Conservation (phyloP, 2,888 invertebrate species). For the Muscina levida region DNA sequence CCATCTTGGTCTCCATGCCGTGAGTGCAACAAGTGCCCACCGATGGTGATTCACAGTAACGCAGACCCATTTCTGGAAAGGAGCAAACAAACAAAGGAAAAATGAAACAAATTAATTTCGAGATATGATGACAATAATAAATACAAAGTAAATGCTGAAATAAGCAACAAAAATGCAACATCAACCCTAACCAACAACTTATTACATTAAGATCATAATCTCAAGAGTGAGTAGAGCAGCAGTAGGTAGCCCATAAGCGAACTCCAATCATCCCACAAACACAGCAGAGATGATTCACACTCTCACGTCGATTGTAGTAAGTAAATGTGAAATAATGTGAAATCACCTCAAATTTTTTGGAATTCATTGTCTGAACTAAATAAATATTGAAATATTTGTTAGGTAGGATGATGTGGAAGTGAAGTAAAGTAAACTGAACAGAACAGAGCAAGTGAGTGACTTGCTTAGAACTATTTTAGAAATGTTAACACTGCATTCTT, state of each 20-base stretch:
- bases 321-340: slow-evolving; percentile 4
- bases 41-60: slow-evolving; percentile 80
- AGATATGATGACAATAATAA: slow-evolving; percentile 14
- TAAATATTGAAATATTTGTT: slow-evolving; percentile 37
- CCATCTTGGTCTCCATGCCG: slow-evolving; percentile 85
- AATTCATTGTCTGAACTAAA: slow-evolving; percentile 47
- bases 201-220: no score
- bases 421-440: not conserved
- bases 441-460: slow-evolving; percentile 22
- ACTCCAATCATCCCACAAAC: no score
- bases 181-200: no score
- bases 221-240: no score
- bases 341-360: slow-evolving; percentile 26
- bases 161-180: no score
- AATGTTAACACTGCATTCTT: slow-evolving; percentile 26
- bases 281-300: not conserved
- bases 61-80: slow-evolving; percentile 77
- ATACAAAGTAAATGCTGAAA: slow-evolving; percentile 8
- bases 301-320: not conserved
- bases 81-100: slow-evolving; percentile 27
- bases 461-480: slow-evolving; percentile 16
- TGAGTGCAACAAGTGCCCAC: slow-evolving; percentile 83
- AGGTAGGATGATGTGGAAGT: no score
- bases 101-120: slow-evolving; percentile 10
- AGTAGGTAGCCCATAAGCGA: not conserved